Evolutionary conservation across 2,888 invertebrate species (phyloP).

Genomic region (Eledone cirrhosa): DNA sequence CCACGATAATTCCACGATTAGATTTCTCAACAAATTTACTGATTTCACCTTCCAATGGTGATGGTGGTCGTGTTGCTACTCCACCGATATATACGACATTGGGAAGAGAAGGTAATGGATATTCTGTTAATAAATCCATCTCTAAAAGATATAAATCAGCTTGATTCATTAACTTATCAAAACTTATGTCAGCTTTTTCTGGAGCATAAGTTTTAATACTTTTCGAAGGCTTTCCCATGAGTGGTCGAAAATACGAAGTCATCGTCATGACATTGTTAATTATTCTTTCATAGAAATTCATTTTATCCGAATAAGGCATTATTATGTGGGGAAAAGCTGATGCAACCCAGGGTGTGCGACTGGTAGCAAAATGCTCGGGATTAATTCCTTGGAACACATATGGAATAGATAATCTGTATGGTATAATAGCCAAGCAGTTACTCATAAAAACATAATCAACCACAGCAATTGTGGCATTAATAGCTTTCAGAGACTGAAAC

Average conservation of each 20-base stretch:
- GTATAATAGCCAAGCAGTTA: too few relatives aligned
- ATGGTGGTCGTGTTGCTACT: constrained; percentile 33
- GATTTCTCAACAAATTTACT: constrained; percentile 32
- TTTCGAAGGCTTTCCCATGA: background rate
- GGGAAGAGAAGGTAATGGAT: constrained; percentile 33
- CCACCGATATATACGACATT: constrained; percentile 37
- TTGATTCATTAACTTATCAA: constrained; percentile 27
- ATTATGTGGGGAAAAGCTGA: background rate
- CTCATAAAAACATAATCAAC: too few relatives aligned
- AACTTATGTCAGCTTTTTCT: constrained; percentile 24
- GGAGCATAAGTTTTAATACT: constrained; percentile 31
- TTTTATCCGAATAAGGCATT: background rate
- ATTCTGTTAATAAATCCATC: constrained; percentile 34
- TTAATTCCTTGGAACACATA: too few relatives aligned
- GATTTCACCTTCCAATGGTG: constrained; percentile 31
- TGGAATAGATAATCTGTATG: too few relatives aligned
- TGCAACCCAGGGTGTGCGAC: too few relatives aligned
- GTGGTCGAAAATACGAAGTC: background rate
- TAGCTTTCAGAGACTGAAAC: too few relatives aligned
- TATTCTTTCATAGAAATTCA: background rate
- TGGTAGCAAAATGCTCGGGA: too few relatives aligned
- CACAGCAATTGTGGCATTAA: too few relatives aligned
- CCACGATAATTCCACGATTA: constrained; percentile 35
- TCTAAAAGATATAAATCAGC: constrained; percentile 37
- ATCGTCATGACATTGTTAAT: background rate